These are phyloP conservation scores for Rhynchophorus ferrugineus DNA, from an alignment of 1,140 invertebrate species.

Conservation along the genomic window DNA sequence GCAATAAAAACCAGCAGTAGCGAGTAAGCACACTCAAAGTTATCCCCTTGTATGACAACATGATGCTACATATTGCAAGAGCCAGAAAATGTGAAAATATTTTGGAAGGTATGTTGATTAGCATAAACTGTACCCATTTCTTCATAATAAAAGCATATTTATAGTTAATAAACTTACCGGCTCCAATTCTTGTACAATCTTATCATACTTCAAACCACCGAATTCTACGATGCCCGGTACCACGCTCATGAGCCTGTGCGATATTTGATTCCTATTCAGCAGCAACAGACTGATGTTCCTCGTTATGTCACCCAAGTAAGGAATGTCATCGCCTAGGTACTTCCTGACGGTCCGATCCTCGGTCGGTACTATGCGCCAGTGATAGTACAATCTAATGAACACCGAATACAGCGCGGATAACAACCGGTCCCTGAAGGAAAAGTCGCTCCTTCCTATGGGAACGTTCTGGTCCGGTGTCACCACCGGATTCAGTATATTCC, in stretches of 20 bases:
- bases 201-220: constrained; percentile 2
- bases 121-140: too few species aligned
- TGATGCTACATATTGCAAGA: too few species aligned
- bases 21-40: too few species aligned
- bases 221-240: constrained; percentile 41
- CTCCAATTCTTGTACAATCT: neutral
- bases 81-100: too few species aligned
- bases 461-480: constrained; percentile 40
- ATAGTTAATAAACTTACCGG: constrained; percentile 12
- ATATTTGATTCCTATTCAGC: constrained; percentile 42
- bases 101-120: too few species aligned
- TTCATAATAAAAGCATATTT: neutral
- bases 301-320: constrained; percentile 42
- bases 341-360: constrained; percentile 36
- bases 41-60: too few species aligned
- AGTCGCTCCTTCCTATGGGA: constrained; percentile 28
- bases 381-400: constrained; percentile 12
- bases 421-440: constrained; percentile 7
- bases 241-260: constrained; percentile 39
- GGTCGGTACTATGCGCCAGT: constrained; percentile 10
- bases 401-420: constrained; percentile 8
- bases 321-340: constrained; percentile 39
- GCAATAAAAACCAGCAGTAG: too few species aligned
- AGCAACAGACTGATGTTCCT: constrained; percentile 47
- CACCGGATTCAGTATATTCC: constrained; percentile 40